Evolutionary conservation across 37 sponge, comb jelly and placozoan genomes (phyloP), one percentile per base, ranked within the genome.

Genomic region (Beroe forskalii): DNA sequence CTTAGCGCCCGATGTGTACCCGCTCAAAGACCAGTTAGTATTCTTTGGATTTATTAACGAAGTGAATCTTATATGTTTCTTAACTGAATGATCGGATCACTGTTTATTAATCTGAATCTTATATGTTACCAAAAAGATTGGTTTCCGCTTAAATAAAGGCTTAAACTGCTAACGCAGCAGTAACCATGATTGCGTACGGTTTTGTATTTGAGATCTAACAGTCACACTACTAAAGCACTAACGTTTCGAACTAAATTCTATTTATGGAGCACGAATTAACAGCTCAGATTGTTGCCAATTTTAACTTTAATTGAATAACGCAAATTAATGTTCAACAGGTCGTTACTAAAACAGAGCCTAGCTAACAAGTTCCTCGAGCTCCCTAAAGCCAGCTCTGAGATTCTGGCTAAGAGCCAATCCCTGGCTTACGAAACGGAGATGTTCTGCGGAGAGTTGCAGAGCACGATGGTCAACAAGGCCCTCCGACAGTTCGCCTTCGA

Each of bases 401-500:
- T 80, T 6, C 86, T 80, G 20, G 40, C 86, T 6, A 80, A 80
- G 28, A 80, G 28, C 40, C 86, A 80, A 48, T 80, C 86, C 48
- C 4, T 80, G n/a, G 43, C 86, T 25, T 80, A 80, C 86, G 86
- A 80, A 80, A 41, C 55, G n/a, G 86, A 80, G 42, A 44, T 9
- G 22, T 80, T 80, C 55, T 80, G 86, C 28, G 86, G 86, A 4
- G 40, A 80, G 42, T n/a, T 37, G 0, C 8, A 37, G 9, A 32
- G 42, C 17, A 44, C 40, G 6, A 6, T 42, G 30, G 86, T 80
- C 23, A 80, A 44, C 86, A 80, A 80, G n/a, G 86, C 86, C 20
- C 48, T 80, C 30, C 86, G 86, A 33, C 86, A 80, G 55, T 80
- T 80, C 48, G 44, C 86, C 27, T 80, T 80, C 42, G 86, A 80